Evolutionary conservation across 2,797 vertebrate genomes (phyloP).

Genomic region (Numenius phaeopus): DNA sequence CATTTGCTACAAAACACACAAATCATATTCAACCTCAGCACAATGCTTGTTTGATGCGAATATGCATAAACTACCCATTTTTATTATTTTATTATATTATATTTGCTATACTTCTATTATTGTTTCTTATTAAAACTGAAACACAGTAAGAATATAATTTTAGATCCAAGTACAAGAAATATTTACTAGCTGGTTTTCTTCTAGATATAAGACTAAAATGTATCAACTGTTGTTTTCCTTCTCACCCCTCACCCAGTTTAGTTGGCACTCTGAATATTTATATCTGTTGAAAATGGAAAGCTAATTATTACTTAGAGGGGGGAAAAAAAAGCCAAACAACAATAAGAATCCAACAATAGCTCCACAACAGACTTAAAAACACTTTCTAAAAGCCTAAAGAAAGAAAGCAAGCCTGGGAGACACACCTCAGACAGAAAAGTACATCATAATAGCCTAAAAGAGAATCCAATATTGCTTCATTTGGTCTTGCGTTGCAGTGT

Average conservation of each 20-base stretch:
- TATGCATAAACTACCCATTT: not conserved
- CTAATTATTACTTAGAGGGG: not conserved
- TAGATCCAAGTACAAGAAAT: not conserved
- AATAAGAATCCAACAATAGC: not conserved
- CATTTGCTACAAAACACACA: not conserved
- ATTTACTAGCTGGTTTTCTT: not conserved
- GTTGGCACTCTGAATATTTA: not conserved
- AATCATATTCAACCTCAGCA: not conserved
- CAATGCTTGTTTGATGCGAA: not conserved
- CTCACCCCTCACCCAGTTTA: not conserved
- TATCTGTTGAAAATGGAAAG: not conserved
- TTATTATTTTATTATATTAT: not conserved
- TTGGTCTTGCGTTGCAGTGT: not conserved
- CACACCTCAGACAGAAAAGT: not conserved
- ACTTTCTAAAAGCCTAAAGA: not conserved
- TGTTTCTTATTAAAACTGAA: not conserved
- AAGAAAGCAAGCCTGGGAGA: constrained; percentile 27
- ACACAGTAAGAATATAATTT: not conserved
- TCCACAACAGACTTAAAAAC: not conserved
- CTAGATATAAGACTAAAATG: not conserved
- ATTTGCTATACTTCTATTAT: not conserved
- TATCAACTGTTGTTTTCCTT: not conserved
- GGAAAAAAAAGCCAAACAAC: no score
- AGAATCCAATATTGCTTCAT: not conserved
- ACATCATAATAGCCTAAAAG: not conserved